Conservation (phyloP, 2,797 vertebrate genomes). For the Pipistrellus kuhlii region DNA sequence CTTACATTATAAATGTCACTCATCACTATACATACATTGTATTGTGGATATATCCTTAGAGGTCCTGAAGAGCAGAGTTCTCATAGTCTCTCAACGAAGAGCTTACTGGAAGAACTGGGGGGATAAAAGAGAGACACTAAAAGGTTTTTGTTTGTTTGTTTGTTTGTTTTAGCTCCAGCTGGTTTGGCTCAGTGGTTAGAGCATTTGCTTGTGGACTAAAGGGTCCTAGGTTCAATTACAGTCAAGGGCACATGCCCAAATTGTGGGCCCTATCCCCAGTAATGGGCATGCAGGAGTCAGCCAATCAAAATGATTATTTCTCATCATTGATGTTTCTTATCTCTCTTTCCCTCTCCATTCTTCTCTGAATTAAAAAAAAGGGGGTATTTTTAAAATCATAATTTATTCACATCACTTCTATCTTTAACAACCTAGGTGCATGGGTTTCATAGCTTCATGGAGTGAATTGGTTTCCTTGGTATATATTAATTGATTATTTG, state of each 20-base stretch:
- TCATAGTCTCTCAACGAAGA: not conserved
- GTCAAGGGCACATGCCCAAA: too few relatives aligned
- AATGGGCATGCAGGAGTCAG: too few relatives aligned
- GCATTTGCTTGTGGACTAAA: too few relatives aligned
- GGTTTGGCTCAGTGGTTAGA: too few relatives aligned
- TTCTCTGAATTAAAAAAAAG: not conserved
- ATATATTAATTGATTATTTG: not conserved
- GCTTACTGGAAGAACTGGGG: not conserved
- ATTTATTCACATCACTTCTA: not conserved
- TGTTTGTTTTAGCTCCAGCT: too few relatives aligned
- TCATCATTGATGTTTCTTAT: too few relatives aligned
- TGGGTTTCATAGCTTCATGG: not conserved
- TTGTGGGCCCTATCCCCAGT: too few relatives aligned
- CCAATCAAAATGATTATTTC: too few relatives aligned
- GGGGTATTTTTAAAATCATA: not conserved
- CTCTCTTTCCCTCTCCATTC: too few relatives aligned
- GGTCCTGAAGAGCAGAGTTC: not conserved
- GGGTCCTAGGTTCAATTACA: too few relatives aligned
- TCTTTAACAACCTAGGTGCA: not conserved
- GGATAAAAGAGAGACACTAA: not conserved
- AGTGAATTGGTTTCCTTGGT: not conserved
- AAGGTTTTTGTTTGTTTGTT: too few relatives aligned
- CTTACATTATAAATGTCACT: not conserved
- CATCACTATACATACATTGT: constrained; percentile 2
- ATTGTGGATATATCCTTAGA: not conserved